These are phyloP conservation scores for Apis dorsata DNA, from an alignment of 1,140 invertebrate genomes.

Conservation along the genomic window DNA sequence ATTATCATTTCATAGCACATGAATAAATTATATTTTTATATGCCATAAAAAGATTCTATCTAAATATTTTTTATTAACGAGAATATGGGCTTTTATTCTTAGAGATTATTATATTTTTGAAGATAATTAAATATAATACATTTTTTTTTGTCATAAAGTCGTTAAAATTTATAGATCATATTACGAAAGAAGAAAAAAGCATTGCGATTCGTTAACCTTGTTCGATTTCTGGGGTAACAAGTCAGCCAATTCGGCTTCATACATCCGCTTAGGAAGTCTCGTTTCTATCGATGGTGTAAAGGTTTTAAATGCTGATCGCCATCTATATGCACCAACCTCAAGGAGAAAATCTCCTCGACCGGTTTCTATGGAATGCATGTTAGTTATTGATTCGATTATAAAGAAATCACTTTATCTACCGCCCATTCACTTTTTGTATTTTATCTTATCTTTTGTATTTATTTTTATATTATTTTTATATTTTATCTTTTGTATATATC, in stretches of 20 bases:
- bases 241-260: slow-evolving; percentile 18
- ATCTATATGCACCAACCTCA: slow-evolving; percentile 2
- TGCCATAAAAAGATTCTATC: no score
- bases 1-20: no score
- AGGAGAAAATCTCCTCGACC: slow-evolving; percentile 34
- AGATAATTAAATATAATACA: no score
- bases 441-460: no score
- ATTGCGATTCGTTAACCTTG: slow-evolving; percentile 17
- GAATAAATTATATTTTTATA: no score
- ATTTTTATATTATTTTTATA: no score
- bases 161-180: neutral
- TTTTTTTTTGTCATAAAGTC: neutral
- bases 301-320: slow-evolving; percentile 2
- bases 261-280: slow-evolving; percentile 12
- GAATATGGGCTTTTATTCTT: no score
- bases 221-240: slow-evolving; percentile 24
- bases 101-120: no score
- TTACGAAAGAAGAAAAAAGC: slow-evolving; percentile 17
- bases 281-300: slow-evolving; percentile 5
- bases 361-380: slow-evolving; percentile 40
- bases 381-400: slow-evolving; percentile 34
- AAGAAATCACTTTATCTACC: slow-evolving; percentile 9
- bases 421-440: slow-evolving; percentile 28
- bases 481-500: no score
- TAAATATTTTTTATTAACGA: no score